Conservation (phyloP, 2,888 invertebrate genomes). For the Cantharis rustica region DNA sequence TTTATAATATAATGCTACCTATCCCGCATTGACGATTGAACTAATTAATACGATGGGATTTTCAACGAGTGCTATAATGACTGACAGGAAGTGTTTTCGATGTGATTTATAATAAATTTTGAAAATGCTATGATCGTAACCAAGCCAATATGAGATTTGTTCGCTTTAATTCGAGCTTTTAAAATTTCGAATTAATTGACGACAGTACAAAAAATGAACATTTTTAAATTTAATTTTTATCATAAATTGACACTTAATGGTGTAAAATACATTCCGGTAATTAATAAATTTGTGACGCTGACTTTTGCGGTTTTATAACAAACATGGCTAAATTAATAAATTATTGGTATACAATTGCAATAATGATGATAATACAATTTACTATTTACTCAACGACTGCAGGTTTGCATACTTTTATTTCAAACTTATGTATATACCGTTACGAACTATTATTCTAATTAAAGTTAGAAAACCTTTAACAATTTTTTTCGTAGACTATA, state of each 20-base stretch:
- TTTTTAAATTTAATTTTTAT: not conserved
- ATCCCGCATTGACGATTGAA: constrained; percentile 12
- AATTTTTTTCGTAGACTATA: not conserved
- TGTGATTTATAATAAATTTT: constrained; percentile 11
- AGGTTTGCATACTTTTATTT: not conserved
- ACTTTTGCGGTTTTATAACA: not conserved
- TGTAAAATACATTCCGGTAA: not conserved
- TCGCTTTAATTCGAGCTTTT: constrained; percentile 5
- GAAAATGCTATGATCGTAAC: constrained; percentile 12
- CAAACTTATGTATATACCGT: too few relatives aligned
- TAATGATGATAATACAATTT: not conserved
- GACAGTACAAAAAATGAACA: not conserved
- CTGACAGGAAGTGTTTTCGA: constrained; percentile 20
- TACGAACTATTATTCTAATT: not conserved
- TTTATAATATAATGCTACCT: not conserved
- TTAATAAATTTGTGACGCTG: not conserved
- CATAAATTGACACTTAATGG: not conserved
- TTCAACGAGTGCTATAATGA: constrained; percentile 14
- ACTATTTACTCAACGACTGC: not conserved
- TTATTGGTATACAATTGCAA: not conserved
- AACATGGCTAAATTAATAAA: not conserved
- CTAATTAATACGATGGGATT: constrained; percentile 19
- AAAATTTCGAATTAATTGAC: constrained; percentile 13
- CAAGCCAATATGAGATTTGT: constrained; percentile 18
- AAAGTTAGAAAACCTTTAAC: too few relatives aligned